Conservation (phyloP, 2,797 vertebrate species). For the Scomberomorus guttatus region DNA sequence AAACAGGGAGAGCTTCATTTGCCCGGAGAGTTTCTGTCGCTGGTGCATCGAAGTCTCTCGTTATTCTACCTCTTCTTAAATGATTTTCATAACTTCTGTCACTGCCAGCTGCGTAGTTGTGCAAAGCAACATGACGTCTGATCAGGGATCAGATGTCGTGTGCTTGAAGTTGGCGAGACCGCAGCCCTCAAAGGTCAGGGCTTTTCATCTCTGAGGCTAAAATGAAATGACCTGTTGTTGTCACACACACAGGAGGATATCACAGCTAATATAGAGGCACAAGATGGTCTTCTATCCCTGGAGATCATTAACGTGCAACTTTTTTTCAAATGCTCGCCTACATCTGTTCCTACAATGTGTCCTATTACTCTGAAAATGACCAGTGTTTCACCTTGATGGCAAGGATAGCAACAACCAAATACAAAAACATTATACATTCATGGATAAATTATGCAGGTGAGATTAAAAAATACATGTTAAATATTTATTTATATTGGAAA, state of each 20-base stretch:
- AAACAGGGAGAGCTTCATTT: slow-evolving; percentile 60
- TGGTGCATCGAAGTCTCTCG: slow-evolving; percentile 25
- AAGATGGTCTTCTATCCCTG: slow-evolving; percentile 35
- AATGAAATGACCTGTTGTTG: slow-evolving; percentile 66
- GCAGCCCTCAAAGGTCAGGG: slow-evolving; percentile 70
- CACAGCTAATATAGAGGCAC: slow-evolving; percentile 43
- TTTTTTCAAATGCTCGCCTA: neutral
- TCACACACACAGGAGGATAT: slow-evolving; percentile 33
- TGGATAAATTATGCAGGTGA: too few relatives aligned
- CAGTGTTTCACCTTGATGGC: too few relatives aligned
- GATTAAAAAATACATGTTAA: too few relatives aligned
- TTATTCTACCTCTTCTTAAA: slow-evolving; percentile 25
- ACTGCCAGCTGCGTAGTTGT: slow-evolving; percentile 16
- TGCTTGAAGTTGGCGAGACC: slow-evolving; percentile 31
- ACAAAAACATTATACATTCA: neutral
- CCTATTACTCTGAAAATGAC: neutral
- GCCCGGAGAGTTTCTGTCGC: slow-evolving; percentile 62
- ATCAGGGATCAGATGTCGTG: slow-evolving; percentile 43
- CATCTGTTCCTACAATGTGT: slow-evolving; percentile 44
- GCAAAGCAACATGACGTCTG: slow-evolving; percentile 23
- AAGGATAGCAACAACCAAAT: too few relatives aligned
- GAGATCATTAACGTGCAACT: neutral
- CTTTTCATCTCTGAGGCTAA: slow-evolving; percentile 75
- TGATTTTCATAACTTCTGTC: slow-evolving; percentile 52
- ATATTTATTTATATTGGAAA: neutral